phyloP scores from a whole-genome alignment of 2,113 vertebrate genomes.

The Chionomys nivalis region DNA sequence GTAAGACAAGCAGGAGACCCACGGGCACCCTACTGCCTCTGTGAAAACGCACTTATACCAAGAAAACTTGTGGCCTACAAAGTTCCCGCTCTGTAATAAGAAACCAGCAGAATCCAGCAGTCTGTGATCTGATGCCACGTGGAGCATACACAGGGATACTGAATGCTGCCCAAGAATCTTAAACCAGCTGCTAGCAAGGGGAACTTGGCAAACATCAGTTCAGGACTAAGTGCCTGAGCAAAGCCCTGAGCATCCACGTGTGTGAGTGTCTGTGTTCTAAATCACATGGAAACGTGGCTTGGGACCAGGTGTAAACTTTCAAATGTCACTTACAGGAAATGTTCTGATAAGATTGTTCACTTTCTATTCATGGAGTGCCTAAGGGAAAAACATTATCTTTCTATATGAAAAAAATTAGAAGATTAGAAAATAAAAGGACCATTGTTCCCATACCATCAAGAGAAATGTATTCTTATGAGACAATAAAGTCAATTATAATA shows the following conservation, averaged over 20 bases:
- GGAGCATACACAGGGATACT: neutral
- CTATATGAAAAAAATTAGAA: neutral
- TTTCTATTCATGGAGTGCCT: neutral
- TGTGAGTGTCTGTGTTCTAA: neutral
- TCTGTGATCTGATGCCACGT: rapidly evolving
- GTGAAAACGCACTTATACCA: too few species aligned
- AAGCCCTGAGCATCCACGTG: neutral
- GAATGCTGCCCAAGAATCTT: neutral
- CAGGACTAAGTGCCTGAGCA: neutral
- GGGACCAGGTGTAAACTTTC: neutral
- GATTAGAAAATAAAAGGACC: neutral
- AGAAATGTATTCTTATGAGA: neutral
- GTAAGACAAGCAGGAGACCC: neutral
- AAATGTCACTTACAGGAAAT: neutral
- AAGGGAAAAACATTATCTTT: neutral
- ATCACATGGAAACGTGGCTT: neutral
- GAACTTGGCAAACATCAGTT: neutral
- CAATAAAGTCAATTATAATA: neutral
- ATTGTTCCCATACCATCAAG: neutral
- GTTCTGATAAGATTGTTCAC: neutral
- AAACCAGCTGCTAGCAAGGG: neutral
- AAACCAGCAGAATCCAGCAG: neutral
- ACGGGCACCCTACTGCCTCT: neutral
- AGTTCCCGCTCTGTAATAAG: neutral
- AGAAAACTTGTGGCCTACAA: neutral